Conservation (phyloP, 1,140 invertebrate species). For the Agraylea sexmaculata region DNA sequence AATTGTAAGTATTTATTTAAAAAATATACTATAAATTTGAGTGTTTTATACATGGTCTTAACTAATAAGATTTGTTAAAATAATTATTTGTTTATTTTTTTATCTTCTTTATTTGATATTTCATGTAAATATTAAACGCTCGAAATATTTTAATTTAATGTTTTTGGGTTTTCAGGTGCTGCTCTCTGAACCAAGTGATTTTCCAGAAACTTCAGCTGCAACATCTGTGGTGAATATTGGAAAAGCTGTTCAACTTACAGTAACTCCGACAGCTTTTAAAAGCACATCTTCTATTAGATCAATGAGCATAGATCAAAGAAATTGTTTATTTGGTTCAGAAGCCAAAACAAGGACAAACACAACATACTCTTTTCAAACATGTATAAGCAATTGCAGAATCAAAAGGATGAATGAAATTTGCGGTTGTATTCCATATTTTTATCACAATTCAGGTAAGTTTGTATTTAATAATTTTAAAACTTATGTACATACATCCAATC, state of each 20-base stretch:
- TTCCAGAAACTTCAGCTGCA: conserved; percentile 7
- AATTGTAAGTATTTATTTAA: conserved; percentile 9
- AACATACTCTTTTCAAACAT: conserved; percentile 5
- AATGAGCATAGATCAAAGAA: conserved; percentile 2
- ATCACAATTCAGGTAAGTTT: conserved; percentile 5
- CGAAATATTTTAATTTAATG: not conserved
- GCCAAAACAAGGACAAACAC: not conserved
- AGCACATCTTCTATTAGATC: conserved; percentile 1
- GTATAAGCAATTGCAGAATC: conserved; percentile 9
- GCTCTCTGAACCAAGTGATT: conserved; percentile 7
- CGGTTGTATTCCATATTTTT: conserved; percentile 10
- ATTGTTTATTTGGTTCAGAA: conserved; percentile 2
- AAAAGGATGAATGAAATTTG: not conserved
- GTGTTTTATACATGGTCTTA: too few species aligned
- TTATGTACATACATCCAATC: too few species aligned
- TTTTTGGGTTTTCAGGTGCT: conserved; percentile 6
- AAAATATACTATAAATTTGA: not conserved
- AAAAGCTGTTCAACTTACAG: not conserved
- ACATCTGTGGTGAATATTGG: conserved; percentile 4
- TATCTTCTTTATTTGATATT: too few species aligned
- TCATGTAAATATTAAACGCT: not conserved
- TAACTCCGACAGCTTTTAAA: not conserved
- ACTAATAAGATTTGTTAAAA: too few species aligned
- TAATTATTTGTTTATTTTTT: too few species aligned
- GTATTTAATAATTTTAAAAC: too few species aligned